These are phyloP conservation scores for Ammodytes marinus DNA, from an alignment of 2,113 vertebrate species.

Conservation along the genomic window DNA sequence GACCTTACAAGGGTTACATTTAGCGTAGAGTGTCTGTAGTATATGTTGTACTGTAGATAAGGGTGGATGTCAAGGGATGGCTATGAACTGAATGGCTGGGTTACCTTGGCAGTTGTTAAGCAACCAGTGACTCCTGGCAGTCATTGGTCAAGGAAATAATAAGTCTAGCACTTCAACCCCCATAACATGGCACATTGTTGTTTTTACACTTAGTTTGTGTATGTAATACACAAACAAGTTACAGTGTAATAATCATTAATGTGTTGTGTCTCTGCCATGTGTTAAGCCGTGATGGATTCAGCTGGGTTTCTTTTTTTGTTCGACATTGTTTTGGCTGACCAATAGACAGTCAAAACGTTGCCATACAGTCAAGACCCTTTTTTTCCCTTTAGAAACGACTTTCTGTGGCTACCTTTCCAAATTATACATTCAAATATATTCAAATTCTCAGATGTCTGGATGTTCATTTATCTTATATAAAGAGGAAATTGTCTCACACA, in stretches of 20 bases:
- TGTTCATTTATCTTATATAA: constrained; percentile 58
- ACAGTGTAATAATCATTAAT: background rate
- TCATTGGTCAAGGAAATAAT: background rate
- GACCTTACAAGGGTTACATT: background rate
- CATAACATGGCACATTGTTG: background rate
- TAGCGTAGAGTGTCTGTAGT: background rate
- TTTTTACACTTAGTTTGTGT: background rate
- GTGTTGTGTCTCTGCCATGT: too few relatives aligned
- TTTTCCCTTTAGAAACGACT: background rate
- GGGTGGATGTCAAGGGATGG: background rate
- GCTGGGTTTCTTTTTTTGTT: too few relatives aligned
- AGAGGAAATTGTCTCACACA: constrained; percentile 55
- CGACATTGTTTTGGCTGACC: background rate
- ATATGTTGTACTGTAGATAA: background rate
- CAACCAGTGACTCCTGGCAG: background rate
- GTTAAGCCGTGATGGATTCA: too few relatives aligned
- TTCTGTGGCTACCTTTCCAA: background rate
- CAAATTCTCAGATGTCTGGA: constrained; percentile 32
- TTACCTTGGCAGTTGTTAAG: background rate
- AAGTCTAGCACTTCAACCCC: too few relatives aligned
- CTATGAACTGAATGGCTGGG: background rate
- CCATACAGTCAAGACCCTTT: background rate
- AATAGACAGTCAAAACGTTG: too few relatives aligned
- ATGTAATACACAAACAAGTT: too few relatives aligned
- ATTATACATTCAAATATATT: constrained; percentile 37